Evolutionary conservation across 53 echinoderm and acorn worm genomes (phyloP), one percentile per base, ranked within the genome.

Genomic region (Pentamera pediparva): DNA sequence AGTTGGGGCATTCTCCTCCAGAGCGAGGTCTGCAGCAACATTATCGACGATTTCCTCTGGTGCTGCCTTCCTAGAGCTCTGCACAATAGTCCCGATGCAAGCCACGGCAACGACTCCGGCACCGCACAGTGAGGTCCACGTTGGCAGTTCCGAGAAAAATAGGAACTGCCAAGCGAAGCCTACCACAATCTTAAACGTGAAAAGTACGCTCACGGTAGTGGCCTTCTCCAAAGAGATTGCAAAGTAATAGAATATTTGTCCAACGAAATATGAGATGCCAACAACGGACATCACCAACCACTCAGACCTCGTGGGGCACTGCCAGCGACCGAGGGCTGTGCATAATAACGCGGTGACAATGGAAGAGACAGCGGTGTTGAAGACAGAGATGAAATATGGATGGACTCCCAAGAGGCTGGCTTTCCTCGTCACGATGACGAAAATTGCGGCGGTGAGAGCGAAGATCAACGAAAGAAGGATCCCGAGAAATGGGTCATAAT

Each of bases 111-210:
- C 67, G 4, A 67, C 28, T 25, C 11, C 13, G 30, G 67, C 67
- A 28, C 67, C 67, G 1, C 26, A 39, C 22, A 13, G 26, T 1
- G 67, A 67, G 2, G 67, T 67, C 67, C 67, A 67, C 20, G 11
- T n/a, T 41, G 67, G 67, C 28, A 29, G 7, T 8, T 43, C 45
- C 12, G 28, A 15, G 27, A 67, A 41, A 21, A 67, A 28, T 18
- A 39, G 10, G 45, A 67, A 67, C 47, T 67, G 67, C 41, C 41
- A 67, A 39, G 45, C 13, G 24, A 67, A 67, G 15, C 27, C 43
- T 5, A 67, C 40, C 0, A 43, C 29, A 67, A 67, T 43, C 31
- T 67, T 41, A 13, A 45, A 40, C 3, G 67, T 67, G 43, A 6
- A 67, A 20, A 67, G 3, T 15, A 67, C 27, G 22, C 22, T 38